A percentile compares a stretch with the other conserved stretches of the same genome.
phyloP scores from a whole-genome alignment of 2,888 invertebrate genomes.

The Lamproptera curius region DNA sequence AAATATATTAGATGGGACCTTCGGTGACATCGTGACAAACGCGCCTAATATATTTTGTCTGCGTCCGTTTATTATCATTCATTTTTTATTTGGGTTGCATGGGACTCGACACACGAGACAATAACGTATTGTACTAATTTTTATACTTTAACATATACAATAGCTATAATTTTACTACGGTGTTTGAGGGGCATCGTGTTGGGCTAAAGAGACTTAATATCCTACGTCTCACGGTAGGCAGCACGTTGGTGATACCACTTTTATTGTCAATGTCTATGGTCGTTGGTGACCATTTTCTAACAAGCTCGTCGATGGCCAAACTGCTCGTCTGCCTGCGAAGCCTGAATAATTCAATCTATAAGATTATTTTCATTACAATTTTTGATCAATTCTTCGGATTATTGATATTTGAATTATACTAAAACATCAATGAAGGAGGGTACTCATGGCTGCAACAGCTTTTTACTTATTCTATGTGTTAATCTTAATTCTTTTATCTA shows the following conservation, averaged over 20 bases:
- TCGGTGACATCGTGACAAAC: constrained; percentile 13
- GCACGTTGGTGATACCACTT: too few species aligned
- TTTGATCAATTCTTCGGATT: background rate
- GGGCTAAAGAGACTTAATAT: too few species aligned
- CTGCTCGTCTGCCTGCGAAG: background rate
- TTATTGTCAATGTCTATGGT: too few species aligned
- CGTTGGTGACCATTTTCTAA: too few species aligned
- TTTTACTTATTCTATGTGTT: background rate
- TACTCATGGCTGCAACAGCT: background rate
- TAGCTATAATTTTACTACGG: too few species aligned
- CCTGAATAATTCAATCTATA: background rate
- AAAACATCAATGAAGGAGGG: too few species aligned
- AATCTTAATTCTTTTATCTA: background rate
- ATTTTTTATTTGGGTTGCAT: background rate
- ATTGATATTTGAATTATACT: background rate
- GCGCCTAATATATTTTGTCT: constrained; percentile 11
- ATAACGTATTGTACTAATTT: too few species aligned
- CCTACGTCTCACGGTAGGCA: too few species aligned
- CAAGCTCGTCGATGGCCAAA: background rate
- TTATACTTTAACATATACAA: too few species aligned
- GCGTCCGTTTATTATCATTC: constrained; percentile 8
- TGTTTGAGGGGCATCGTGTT: too few species aligned
- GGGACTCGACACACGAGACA: too few species aligned
- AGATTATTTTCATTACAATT: background rate
- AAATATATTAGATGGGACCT: constrained; percentile 12